phyloP scores from a whole-genome alignment of 2,888 invertebrate species.

The Polia nebulosa region DNA sequence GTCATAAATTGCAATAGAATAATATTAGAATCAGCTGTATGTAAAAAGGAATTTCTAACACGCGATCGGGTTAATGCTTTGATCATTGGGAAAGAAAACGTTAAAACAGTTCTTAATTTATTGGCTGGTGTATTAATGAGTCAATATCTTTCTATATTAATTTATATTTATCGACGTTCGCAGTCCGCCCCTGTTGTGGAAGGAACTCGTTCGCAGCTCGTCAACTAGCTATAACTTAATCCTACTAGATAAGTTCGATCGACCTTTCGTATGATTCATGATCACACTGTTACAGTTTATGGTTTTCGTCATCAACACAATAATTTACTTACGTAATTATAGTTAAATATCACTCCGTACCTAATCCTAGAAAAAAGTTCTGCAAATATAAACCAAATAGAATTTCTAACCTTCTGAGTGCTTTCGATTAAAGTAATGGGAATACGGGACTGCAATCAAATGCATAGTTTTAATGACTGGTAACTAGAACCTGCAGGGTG shows the following conservation, averaged over 20 bases:
- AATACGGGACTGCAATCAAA: constrained; percentile 15
- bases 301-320: constrained; percentile 52
- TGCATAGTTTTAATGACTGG: constrained; percentile 16
- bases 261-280: constrained; percentile 66
- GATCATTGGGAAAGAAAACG: constrained; percentile 66
- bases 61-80: constrained; percentile 70
- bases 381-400: neutral
- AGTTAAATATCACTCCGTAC: constrained; percentile 20
- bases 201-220: constrained; percentile 81
- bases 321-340: constrained; percentile 29
- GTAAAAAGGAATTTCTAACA: constrained; percentile 58
- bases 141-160: constrained; percentile 58
- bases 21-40: constrained; percentile 57
- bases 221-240: constrained; percentile 84
- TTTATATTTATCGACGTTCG: constrained; percentile 45
- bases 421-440: constrained; percentile 15
- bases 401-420: neutral
- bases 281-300: constrained; percentile 47
- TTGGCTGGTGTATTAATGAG: constrained; percentile 49
- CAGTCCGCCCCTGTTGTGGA: constrained; percentile 76
- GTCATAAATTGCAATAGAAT: constrained; percentile 57
- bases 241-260: constrained; percentile 67
- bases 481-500: neutral
- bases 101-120: constrained; percentile 49
- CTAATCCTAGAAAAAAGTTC: neutral